Evolutionary conservation across 2,797 vertebrate species (phyloP).

Genomic region (Enteromius afrohamiltoni): DNA sequence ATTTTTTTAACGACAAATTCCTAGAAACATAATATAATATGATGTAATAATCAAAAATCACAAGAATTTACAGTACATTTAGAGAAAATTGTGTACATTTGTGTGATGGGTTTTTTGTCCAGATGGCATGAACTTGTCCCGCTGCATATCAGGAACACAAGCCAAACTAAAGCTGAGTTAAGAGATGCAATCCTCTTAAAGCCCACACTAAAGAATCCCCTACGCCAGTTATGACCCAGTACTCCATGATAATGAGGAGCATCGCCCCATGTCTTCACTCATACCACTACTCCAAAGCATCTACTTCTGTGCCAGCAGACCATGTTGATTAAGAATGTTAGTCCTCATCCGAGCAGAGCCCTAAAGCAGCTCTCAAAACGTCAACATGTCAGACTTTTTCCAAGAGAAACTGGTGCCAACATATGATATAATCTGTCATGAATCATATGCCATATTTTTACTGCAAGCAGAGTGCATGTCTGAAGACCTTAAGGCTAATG

Average conservation of each 20-base stretch:
- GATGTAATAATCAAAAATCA: too few species aligned
- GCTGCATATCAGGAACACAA: neutral
- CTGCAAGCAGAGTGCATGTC: slow-evolving; percentile 6
- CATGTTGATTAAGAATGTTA: slow-evolving; percentile 38
- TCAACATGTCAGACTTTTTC: slow-evolving; percentile 32
- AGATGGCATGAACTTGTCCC: neutral
- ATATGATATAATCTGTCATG: slow-evolving; percentile 17
- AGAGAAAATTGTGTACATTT: neutral
- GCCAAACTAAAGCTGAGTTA: neutral
- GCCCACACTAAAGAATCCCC: slow-evolving; percentile 1
- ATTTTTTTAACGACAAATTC: too few species aligned
- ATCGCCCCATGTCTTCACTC: neutral
- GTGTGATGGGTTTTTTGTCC: neutral
- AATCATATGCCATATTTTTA: slow-evolving; percentile 30
- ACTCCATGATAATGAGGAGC: slow-evolving; percentile 25
- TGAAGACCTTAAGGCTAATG: slow-evolving; percentile 41
- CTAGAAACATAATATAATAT: too few species aligned
- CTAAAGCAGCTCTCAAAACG: slow-evolving; percentile 37
- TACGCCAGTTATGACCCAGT: neutral
- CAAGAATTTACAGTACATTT: neutral
- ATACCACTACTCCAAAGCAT: slow-evolving; percentile 22
- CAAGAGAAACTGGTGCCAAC: slow-evolving; percentile 20
- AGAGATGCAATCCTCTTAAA: neutral
- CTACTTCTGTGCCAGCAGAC: slow-evolving; percentile 29
- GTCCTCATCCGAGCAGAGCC: neutral